Conservation (phyloP, 2,888 invertebrate genomes). For the Oligia strigilis region DNA sequence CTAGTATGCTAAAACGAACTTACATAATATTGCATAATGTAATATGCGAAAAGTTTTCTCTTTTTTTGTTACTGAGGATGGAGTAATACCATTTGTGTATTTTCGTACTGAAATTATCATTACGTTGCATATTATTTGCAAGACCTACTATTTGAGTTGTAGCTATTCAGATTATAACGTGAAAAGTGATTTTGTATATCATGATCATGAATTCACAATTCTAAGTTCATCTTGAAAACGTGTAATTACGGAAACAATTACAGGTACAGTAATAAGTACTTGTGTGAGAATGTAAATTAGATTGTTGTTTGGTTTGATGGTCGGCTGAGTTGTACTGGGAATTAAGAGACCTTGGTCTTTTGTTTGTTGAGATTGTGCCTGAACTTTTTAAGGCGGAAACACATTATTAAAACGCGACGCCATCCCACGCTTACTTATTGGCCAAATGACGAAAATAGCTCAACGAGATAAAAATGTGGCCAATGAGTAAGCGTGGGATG, state of each 20-base stretch:
- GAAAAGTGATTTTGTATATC: constrained; percentile 34
- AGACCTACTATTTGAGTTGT: constrained; percentile 11
- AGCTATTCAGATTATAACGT: constrained; percentile 17
- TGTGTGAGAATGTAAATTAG: constrained; percentile 51
- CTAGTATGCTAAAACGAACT: constrained; percentile 22
- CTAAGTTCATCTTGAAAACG: constrained; percentile 26
- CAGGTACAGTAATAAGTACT: constrained; percentile 26
- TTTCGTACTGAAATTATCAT: constrained; percentile 13
- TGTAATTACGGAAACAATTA: constrained; percentile 55
- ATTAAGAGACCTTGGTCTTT: constrained; percentile 47
- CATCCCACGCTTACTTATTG: too few relatives aligned
- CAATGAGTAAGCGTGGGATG: too few relatives aligned
- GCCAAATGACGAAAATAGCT: too few relatives aligned
- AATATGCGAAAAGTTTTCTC: constrained; percentile 32
- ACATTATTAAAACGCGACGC: too few relatives aligned
- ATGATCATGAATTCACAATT: constrained; percentile 31
- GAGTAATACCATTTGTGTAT: constrained; percentile 3
- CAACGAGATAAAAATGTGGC: too few relatives aligned
- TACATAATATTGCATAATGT: constrained; percentile 28
- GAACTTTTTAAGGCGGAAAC: constrained; percentile 3
- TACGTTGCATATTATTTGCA: constrained; percentile 1
- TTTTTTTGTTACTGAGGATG: constrained; percentile 35
- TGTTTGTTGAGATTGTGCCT: constrained; percentile 31
- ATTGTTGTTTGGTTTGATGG: constrained; percentile 42
- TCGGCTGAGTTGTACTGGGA: constrained; percentile 27